Percentiles rank a stretch among this genome's conserved stretches.
Evolutionary conservation across 2,888 invertebrate genomes (phyloP).

Genomic region (Gymnocheta viridis): DNA sequence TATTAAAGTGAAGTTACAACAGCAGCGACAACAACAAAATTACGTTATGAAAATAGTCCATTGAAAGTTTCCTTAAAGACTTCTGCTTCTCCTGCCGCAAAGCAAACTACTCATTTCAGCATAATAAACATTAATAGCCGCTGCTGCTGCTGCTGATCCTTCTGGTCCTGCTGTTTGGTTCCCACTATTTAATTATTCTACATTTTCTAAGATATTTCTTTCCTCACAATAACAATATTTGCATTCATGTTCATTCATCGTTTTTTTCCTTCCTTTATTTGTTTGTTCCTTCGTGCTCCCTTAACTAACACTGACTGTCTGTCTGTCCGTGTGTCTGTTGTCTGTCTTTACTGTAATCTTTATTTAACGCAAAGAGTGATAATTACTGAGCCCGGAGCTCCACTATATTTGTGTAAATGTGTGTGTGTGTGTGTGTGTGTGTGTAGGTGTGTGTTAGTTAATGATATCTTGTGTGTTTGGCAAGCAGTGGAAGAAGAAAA

Average conservation of each 20-base stretch:
- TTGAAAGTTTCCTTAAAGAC: conserved; percentile 27
- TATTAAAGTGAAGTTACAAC: conserved; percentile 40
- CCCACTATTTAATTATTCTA: conserved; percentile 28
- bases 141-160: conserved; percentile 39
- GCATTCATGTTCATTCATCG: conserved; percentile 42
- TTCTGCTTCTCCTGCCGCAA: not conserved
- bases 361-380: conserved; percentile 57
- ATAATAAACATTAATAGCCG: conserved; percentile 50
- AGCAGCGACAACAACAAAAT: conserved; percentile 12
- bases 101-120: conserved; percentile 27
- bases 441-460: conserved; percentile 14
- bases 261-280: not conserved
- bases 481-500: not conserved
- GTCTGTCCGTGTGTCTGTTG: not conserved
- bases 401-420: not conserved
- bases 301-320: not conserved
- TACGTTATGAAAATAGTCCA: conserved; percentile 26
- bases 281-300: not conserved
- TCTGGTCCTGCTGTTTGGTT: conserved; percentile 8
- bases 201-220: conserved; percentile 10
- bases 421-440: conserved; percentile 14
- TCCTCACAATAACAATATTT: conserved; percentile 27
- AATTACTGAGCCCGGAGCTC: conserved; percentile 39
- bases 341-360: conserved; percentile 33
- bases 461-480: not conserved